Evolutionary conservation across 2,888 invertebrate species (phyloP).

Genomic region (Gastracanthus pulcherrimus): DNA sequence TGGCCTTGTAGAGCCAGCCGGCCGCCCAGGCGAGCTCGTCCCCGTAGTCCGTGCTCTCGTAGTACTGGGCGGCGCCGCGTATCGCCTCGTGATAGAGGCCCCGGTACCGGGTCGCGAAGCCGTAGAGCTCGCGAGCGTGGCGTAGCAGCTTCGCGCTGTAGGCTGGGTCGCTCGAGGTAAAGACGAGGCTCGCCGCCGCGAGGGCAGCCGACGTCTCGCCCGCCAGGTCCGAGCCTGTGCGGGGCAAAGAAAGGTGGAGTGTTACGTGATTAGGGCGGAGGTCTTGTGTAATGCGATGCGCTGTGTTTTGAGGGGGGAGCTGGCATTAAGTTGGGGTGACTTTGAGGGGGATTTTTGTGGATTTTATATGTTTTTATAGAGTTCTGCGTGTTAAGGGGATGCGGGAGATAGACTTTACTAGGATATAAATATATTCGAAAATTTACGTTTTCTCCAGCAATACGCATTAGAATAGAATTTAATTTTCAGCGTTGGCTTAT

Average conservation of each 20-base stretch:
- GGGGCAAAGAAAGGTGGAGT: too few relatives aligned
- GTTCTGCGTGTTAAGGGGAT: too few relatives aligned
- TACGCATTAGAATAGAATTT: too few relatives aligned
- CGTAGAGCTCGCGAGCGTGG: conserved; percentile 79
- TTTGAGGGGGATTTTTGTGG: too few relatives aligned
- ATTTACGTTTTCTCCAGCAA: too few relatives aligned
- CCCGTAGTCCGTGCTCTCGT: conserved; percentile 79
- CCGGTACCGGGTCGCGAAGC: conserved; percentile 78
- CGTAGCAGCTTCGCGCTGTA: conserved; percentile 77
- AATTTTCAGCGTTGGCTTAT: too few relatives aligned
- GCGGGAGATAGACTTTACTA: too few relatives aligned
- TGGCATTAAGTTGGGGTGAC: neutral
- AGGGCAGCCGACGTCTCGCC: conserved; percentile 82
- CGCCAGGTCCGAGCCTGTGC: conserved; percentile 81
- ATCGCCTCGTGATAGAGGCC: conserved; percentile 80
- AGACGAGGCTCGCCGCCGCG: conserved; percentile 79
- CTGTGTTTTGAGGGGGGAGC: neutral
- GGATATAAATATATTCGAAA: too few relatives aligned
- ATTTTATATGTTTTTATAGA: too few relatives aligned
- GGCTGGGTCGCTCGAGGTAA: conserved; percentile 74
- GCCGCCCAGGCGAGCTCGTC: conserved; percentile 81
- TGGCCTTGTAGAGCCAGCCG: conserved; percentile 80
- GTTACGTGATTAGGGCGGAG: too few relatives aligned
- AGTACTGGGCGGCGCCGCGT: conserved; percentile 78
- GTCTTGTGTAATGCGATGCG: neutral